These are phyloP conservation scores for Muscina levida DNA, from an alignment of 2,888 invertebrate genomes.

Conservation along the genomic window DNA sequence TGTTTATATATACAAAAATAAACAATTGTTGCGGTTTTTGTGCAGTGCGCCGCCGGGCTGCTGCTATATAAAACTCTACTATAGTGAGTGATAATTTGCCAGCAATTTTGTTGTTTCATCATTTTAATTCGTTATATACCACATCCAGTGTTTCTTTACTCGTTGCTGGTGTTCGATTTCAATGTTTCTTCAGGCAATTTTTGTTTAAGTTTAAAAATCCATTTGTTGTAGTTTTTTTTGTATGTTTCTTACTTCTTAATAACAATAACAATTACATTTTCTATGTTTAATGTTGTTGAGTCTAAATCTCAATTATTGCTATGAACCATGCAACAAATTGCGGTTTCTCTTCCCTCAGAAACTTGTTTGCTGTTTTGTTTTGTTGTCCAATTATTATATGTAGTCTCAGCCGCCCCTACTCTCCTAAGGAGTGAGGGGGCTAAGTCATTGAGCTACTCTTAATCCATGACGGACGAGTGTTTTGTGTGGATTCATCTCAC, in stretches of 20 bases:
- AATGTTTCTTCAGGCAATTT: constrained; percentile 24
- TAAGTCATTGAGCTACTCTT: no score
- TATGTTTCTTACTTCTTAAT: no score
- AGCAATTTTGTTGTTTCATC: constrained; percentile 13
- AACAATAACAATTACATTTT: constrained; percentile 24
- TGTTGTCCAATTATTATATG: constrained; percentile 3
- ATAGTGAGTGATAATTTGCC: constrained; percentile 38
- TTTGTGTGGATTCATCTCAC: no score
- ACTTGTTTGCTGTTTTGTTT: constrained; percentile 10
- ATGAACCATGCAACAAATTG: constrained; percentile 24
- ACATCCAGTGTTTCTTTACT: no score
- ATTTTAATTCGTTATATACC: not conserved
- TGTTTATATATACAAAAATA: not conserved
- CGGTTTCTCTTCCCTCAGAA: not conserved
- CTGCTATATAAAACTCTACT: constrained; percentile 13
- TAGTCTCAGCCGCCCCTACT: not conserved
- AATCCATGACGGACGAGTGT: constrained; percentile 10
- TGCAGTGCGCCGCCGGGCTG: not conserved
- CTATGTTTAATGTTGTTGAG: constrained; percentile 9
- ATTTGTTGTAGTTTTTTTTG: constrained; percentile 2
- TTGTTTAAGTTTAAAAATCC: constrained; percentile 31
- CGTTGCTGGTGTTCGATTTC: not conserved
- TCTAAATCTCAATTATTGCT: constrained; percentile 6
- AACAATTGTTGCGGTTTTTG: constrained; percentile 8
- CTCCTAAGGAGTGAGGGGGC: no score